Conservation (phyloP, 1,140 invertebrate species). For the Drosophila ohnishii region DNA sequence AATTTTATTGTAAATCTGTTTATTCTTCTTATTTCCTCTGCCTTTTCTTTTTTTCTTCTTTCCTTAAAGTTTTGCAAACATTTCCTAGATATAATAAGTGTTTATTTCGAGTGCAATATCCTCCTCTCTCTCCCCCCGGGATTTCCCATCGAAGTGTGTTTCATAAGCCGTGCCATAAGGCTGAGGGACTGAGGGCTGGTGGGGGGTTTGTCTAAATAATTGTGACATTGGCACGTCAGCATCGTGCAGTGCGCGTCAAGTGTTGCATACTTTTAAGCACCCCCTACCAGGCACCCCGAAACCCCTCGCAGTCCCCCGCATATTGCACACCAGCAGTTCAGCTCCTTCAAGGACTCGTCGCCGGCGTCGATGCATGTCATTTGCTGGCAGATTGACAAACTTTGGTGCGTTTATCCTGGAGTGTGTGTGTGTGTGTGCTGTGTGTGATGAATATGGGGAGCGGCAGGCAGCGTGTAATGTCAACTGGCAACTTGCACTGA, state of each 20-base stretch:
- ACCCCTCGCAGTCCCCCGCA: not conserved
- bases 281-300: constrained; percentile 5
- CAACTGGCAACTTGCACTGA: constrained; percentile 72
- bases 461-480: constrained; percentile 66
- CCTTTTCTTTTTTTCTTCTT: not conserved
- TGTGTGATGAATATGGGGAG: constrained; percentile 61
- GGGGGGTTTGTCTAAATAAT: constrained; percentile 62
- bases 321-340: not conserved
- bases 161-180: constrained; percentile 31
- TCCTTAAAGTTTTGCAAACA: not conserved
- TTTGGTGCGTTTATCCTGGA: constrained; percentile 40
- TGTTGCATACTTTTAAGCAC: constrained; percentile 70
- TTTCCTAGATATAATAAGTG: too few species aligned
- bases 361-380: constrained; percentile 69
- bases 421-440: constrained; percentile 24
- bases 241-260: constrained; percentile 52
- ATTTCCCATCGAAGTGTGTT: constrained; percentile 18
- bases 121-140: not conserved
- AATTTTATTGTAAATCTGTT: not conserved
- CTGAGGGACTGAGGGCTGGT: not conserved
- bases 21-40: too few species aligned
- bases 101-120: constrained; percentile 9
- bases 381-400: constrained; percentile 75
- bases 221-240: constrained; percentile 73
- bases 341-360: constrained; percentile 29